phyloP scores from a whole-genome alignment of 2,113 vertebrate genomes.

The Ageneiosus marmoratus region DNA sequence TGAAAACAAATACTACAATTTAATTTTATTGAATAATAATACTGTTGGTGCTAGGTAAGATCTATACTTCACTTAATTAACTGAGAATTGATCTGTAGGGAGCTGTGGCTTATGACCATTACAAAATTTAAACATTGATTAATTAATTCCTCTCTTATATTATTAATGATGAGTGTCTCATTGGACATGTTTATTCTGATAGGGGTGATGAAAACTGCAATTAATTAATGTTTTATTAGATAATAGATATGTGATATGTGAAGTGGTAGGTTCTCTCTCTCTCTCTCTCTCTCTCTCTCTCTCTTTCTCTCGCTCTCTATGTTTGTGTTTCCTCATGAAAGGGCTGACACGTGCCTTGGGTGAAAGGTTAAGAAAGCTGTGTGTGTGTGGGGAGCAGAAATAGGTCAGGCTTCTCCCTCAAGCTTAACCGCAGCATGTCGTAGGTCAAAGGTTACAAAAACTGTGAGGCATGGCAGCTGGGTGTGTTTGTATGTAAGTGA shows the following conservation, averaged over 20 bases:
- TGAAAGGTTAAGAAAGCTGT: constrained; percentile 49
- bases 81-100: not conserved
- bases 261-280: not conserved
- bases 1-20: no score
- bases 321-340: constrained; percentile 23
- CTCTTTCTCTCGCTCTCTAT: not conserved
- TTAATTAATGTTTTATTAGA: not conserved
- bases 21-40: not conserved
- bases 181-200: not conserved
- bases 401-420: constrained; percentile 36
- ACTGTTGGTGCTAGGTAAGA: not conserved
- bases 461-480: constrained; percentile 45
- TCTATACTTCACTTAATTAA: not conserved
- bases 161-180: not conserved
- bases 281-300: constrained; percentile 6
- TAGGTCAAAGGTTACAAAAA: constrained; percentile 53
- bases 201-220: not conserved
- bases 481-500: constrained; percentile 4
- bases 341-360: constrained; percentile 39
- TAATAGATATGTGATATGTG: not conserved
- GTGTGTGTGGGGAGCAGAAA: constrained; percentile 22
- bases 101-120: not conserved
- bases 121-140: not conserved
- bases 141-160: not conserved
- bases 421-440: constrained; percentile 42